phyloP scores from a whole-genome alignment of 2,888 invertebrate species.

The Ametastegia equiseti region DNA sequence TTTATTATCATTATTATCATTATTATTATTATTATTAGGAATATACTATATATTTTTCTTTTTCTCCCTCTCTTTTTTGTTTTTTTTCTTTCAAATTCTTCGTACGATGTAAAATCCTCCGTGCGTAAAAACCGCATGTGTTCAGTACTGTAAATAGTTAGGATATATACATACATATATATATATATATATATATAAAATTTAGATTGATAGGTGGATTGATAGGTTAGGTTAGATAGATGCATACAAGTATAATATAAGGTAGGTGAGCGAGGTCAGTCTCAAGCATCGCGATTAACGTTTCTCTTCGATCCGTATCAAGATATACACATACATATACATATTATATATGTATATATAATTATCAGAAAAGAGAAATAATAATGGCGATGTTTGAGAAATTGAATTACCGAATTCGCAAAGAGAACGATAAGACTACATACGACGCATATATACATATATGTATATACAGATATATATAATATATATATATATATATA shows the following conservation, averaged over 20 bases:
- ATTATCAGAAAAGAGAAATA: too few species aligned
- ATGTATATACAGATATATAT: neutral
- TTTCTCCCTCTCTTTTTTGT: too few species aligned
- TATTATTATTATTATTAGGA: too few species aligned
- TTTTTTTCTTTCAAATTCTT: too few species aligned
- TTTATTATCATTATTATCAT: conserved; percentile 16
- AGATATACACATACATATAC: too few species aligned
- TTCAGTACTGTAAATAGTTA: conserved; percentile 9
- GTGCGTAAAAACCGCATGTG: conserved; percentile 5
- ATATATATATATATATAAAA: neutral
- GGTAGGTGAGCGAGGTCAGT: neutral
- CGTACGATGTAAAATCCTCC: too few species aligned
- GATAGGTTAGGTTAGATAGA: too few species aligned
- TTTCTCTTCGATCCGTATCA: too few species aligned
- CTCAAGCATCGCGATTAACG: conserved; percentile 4
- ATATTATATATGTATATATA: neutral
- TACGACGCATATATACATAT: conserved; percentile 23
- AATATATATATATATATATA: neutral
- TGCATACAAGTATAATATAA: too few species aligned
- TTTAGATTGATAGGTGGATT: too few species aligned
- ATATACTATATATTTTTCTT: too few species aligned
- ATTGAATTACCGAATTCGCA: conserved; percentile 41
- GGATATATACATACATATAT: neutral
- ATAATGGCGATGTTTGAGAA: conserved; percentile 24
- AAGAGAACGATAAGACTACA: conserved; percentile 43